Conservation (phyloP, 1,140 invertebrate genomes). For the Branchinecta lindahli region DNA sequence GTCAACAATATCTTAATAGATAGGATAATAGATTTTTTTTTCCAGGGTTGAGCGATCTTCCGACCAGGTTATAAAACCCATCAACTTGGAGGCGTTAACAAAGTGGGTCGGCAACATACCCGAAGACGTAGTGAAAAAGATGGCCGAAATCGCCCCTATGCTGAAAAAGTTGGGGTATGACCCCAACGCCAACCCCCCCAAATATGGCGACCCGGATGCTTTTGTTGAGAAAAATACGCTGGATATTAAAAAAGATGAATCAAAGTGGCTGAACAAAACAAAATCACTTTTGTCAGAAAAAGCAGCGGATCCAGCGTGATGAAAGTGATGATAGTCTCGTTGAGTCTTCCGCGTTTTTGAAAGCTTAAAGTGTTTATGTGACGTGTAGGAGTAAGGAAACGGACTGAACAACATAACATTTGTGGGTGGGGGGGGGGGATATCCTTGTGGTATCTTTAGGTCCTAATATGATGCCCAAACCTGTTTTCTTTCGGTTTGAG, state of each 20-base stretch:
- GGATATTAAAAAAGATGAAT: slow-evolving; percentile 32
- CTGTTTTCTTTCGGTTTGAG: no score
- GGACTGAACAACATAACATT: no score
- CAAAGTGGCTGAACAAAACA: slow-evolving; percentile 19
- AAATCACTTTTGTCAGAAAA: slow-evolving; percentile 19
- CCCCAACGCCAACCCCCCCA: slow-evolving; percentile 79
- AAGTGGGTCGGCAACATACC: slow-evolving; percentile 94
- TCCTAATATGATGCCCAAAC: no score
- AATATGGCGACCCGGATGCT: slow-evolving; percentile 72
- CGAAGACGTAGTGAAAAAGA: slow-evolving; percentile 71
- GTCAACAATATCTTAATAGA: not conserved
- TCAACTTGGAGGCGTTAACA: slow-evolving; percentile 85
- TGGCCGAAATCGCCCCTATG: slow-evolving; percentile 85
- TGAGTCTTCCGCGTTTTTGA: no score
- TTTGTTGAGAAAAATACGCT: slow-evolving; percentile 65
- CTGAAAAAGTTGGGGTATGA: slow-evolving; percentile 76
- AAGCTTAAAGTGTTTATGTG: no score
- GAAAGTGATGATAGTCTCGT: slow-evolving; percentile 7
- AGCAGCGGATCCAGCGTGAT: slow-evolving; percentile 12
- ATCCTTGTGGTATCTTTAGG: no score
- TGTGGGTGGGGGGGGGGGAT: no score
- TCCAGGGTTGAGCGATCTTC: slow-evolving; percentile 87
- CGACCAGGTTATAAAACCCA: slow-evolving; percentile 96
- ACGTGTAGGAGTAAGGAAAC: no score
- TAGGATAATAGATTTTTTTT: slow-evolving; percentile 26